Evolutionary conservation across 1,140 invertebrate genomes (phyloP), one percentile per base, ranked within the genome.

Genomic region (Polypedilum pembai): DNA sequence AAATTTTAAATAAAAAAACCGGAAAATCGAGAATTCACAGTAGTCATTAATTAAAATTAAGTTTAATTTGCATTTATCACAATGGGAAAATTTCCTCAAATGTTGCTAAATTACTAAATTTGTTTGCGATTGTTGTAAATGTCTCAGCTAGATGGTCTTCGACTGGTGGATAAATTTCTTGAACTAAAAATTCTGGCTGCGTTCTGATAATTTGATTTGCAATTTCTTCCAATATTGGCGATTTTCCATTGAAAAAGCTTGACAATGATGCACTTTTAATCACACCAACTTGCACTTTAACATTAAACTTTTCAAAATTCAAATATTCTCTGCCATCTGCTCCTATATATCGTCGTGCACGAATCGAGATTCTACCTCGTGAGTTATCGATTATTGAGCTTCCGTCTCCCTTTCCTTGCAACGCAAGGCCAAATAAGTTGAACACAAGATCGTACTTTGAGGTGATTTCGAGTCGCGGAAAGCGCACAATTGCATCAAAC

Each of bases 61-160:
- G 45, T 56, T n/a, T 56, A n/a, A 56, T 56, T 56, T n/a, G 45
- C n/a, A 12, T n/a, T 56, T n/a, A 56, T 56, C 45, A 56, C 10
- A 56, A 12, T 12, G 45, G 45, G n/a, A 56, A 56, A n/a, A 56
- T 15, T n/a, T 56, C 45, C 12, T 56, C 45, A 56, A n/a, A 56
- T 12, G 45, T 56, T 56, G 45, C 45, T 56, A n/a, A n/a, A 4
- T 56, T 56, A 1, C 12, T n/a, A 15, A 56, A n/a, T 56, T n/a
- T 56, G 15, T 56, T 56, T 12, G 45, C 45, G 15, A 56, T 56
- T 56, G 45, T n/a, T 56, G 45, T 56, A 56, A 56, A 56, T 56
- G n/a, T 56, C n/a, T 56, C 45, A 56, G 45, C 12, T 56, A 56
- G 15, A 56, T 56, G 12, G 1, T 56, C 15, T 12, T 56, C 45